Evolutionary conservation across 2,113 vertebrate species (phyloP), one percentile per base, ranked within the genome.

Genomic region (Lates calcarifer): DNA sequence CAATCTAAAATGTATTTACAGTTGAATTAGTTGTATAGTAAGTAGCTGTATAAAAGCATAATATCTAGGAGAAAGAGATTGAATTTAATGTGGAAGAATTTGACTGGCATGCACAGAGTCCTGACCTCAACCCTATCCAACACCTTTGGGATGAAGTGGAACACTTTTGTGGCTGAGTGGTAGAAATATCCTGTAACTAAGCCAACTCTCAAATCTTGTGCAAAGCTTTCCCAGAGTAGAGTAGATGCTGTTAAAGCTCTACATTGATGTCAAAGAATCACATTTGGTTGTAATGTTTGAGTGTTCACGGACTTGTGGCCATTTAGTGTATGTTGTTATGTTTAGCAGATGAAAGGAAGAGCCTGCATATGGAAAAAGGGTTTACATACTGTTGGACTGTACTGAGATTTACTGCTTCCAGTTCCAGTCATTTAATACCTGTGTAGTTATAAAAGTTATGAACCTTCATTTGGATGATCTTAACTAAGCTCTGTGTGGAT

Each of bases 381-480:
- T 3, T 55, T 24, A 12, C 20, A 47, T 2, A 5, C 11, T 20
- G 1, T 22, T 47, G 17, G 20, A 49, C 47, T 13, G 22, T 55
- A 26, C 3, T 55, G 11, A 13, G 51, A 55, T 55, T 55, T n/a
- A 51, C 17, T 22, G 49, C 11, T 3, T 51, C 2, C 74, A 60
- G 57, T 76, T 79, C 37, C 73, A 80, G 43, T 37, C 22, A 53
- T 57, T 64, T 77, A 62, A 75, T 75, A 64, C 67, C 68, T 76
- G 26, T 15, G 39, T 47, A 53, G 65, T 66, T 64, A 1, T 68
- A 73, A 81, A 86, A 79, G 67, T 86, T 77, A 58, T 53, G 47
- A 74, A 66, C 53, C 66, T 62, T 64, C 18, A 75, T 79, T 81
- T 88, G 51, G 28, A 64, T 58, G 35, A 87, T 81, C 57, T 28